Percentiles rank a stretch among this genome's conserved stretches.
These are phyloP conservation scores for Myrmecophaga tridactyla DNA, from an alignment of 2,113 vertebrate genomes.

Conservation along the genomic window DNA sequence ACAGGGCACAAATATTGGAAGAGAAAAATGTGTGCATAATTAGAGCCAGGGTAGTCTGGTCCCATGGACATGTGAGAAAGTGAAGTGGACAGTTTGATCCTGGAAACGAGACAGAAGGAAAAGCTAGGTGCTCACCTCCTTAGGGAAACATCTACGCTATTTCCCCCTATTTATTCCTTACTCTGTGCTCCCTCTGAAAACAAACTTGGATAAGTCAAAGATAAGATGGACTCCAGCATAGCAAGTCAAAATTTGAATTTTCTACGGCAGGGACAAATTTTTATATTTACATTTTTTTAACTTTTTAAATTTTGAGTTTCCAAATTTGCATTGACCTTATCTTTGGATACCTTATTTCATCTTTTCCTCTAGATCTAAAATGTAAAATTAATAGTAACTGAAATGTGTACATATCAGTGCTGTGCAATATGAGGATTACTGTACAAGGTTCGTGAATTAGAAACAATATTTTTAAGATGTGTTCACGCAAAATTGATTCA, in stretches of 20 bases:
- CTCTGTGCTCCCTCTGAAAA: fast-evolving
- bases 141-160: fast-evolving
- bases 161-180: fast-evolving
- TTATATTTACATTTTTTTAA: neutral
- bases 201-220: neutral
- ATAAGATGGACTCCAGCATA: too few species aligned
- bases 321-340: neutral
- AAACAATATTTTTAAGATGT: neutral
- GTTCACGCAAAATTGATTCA: neutral
- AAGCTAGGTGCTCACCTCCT: neutral
- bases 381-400: neutral
- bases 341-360: neutral
- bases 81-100: neutral
- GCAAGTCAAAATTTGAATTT: neutral
- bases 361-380: neutral
- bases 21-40: neutral
- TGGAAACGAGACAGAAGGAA: neutral
- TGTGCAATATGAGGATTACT: neutral
- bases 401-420: neutral
- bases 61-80: neutral
- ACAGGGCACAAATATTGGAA: neutral
- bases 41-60: fast-evolving
- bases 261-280: neutral
- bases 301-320: fast-evolving
- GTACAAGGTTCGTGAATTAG: neutral